Conservation (phyloP, 2,113 vertebrate species). For the Scomber scombrus region DNA sequence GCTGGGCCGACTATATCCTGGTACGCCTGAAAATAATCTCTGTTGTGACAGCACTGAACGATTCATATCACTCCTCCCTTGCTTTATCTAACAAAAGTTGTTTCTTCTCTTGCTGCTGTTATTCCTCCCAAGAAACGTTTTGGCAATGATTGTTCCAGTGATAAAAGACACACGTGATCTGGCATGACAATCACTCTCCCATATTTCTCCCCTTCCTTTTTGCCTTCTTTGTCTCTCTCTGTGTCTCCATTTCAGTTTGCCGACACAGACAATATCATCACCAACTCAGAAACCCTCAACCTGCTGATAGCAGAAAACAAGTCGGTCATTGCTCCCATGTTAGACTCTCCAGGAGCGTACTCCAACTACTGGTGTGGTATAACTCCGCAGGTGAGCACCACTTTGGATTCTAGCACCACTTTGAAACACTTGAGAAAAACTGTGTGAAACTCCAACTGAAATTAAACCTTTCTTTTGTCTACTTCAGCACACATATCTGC, state of each 20-base stretch:
- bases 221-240: background rate
- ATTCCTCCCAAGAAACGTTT: background rate
- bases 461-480: background rate
- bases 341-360: conserved; percentile 95
- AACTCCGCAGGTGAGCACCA: conserved; percentile 90
- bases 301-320: conserved; percentile 90
- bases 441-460: background rate
- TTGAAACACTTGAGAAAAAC: too few species aligned
- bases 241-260: conserved; percentile 83
- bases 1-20: conserved; percentile 93
- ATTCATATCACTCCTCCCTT: background rate
- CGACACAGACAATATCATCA: conserved; percentile 95
- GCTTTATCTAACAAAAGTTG: conserved; percentile 1
- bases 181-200: background rate
- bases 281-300: conserved; percentile 90
- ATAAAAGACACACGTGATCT: background rate
- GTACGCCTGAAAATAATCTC: conserved; percentile 76
- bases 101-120: background rate
- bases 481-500: too few species aligned
- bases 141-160: background rate
- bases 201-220: background rate
- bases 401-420: background rate
- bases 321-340: conserved; percentile 93
- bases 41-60: background rate
- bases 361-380: conserved; percentile 99